These are phyloP conservation scores for Cherax destructor DNA, from an alignment of 1,140 invertebrate genomes.

Conservation along the genomic window DNA sequence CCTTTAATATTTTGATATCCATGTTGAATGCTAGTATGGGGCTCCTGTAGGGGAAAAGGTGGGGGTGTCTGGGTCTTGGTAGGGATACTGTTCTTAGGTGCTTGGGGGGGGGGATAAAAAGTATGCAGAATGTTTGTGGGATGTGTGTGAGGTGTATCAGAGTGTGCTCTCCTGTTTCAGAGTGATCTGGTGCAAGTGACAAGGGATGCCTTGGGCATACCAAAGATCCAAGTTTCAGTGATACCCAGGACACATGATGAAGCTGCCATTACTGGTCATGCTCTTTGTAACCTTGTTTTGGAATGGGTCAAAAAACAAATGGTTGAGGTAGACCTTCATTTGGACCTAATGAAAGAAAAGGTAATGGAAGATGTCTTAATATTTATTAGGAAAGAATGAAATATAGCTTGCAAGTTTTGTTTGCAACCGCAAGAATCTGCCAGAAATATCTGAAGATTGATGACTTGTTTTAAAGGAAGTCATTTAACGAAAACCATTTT, in stretches of 20 bases:
- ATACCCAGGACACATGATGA: conserved; percentile 81
- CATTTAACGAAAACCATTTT: too few species aligned
- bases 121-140: too few species aligned
- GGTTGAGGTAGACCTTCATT: conserved; percentile 76
- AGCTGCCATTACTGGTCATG: conserved; percentile 78
- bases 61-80: too few species aligned
- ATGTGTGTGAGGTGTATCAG: too few species aligned
- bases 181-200: conserved; percentile 67
- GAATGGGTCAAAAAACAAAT: conserved; percentile 82
- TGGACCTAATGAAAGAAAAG: conserved; percentile 77
- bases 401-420: conserved; percentile 1
- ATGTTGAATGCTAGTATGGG: too few species aligned
- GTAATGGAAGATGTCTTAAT: conserved; percentile 64
- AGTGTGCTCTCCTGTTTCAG: background rate
- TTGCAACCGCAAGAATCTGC: background rate
- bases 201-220: conserved; percentile 79
- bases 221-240: conserved; percentile 82
- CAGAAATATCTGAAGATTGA: background rate
- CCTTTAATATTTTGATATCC: too few species aligned
- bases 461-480: background rate
- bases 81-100: too few species aligned
- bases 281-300: conserved; percentile 82
- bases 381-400: background rate
- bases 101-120: too few species aligned
- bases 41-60: too few species aligned